phyloP scores from a whole-genome alignment of 2,113 vertebrate genomes.

The Bos taurus region ARS-UCD2.0 NC_037331.1:86381501-86382000 shows the following conservation, averaged over 20 bases:
- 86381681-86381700: neutral
- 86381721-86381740: neutral
- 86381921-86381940: neutral
- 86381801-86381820: neutral
- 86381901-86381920: neutral
- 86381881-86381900: neutral
- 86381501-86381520: neutral
- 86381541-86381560: neutral
- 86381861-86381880: neutral
- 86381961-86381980: neutral
- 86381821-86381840: neutral
- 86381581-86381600: neutral
- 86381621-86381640: neutral
- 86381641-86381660: neutral
- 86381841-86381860: neutral
- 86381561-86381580: neutral
- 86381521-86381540: neutral
- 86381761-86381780: neutral
- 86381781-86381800: neutral
- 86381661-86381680: neutral
- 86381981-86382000: accelerated
- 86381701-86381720: neutral
- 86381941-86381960: neutral
- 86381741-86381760: neutral
- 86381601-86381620: neutral